A percentile compares a stretch with the other conserved stretches of the same genome.
These are phyloP conservation scores for Sinocyclocheilus grahami DNA, from an alignment of 2,113 vertebrate genomes.

Conservation along the genomic window DNA sequence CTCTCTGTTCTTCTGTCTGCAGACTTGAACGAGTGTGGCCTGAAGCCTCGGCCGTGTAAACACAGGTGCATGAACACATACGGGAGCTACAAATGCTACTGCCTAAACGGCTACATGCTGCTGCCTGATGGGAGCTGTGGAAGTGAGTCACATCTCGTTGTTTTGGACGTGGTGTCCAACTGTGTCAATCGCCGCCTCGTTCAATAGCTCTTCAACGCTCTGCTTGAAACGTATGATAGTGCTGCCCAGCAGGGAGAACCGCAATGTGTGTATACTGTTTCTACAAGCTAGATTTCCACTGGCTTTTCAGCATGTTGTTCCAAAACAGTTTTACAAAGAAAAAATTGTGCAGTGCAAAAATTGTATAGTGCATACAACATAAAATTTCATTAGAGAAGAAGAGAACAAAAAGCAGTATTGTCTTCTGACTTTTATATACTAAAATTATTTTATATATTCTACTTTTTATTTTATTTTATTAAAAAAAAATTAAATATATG, in stretches of 20 bases:
- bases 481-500: too few relatives aligned
- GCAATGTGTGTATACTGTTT: background rate
- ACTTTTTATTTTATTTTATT: too few relatives aligned
- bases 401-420: background rate
- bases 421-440: too few relatives aligned
- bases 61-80: conserved; percentile 98
- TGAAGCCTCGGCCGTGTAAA: conserved; percentile 95
- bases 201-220: background rate
- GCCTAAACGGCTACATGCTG: conserved; percentile 94
- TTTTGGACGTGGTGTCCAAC: conserved; percentile 69
- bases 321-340: background rate
- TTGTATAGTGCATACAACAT: background rate
- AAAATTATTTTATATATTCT: too few relatives aligned
- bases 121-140: conserved; percentile 95
- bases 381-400: background rate
- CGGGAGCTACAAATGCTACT: conserved; percentile 99
- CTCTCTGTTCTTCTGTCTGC: conserved; percentile 59
- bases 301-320: background rate
- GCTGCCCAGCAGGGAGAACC: background rate
- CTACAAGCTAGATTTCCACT: background rate
- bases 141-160: conserved; percentile 78
- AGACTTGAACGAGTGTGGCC: conserved; percentile 97
- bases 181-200: background rate
- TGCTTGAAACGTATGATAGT: background rate
- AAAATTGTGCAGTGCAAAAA: background rate